Conservation (phyloP, 2,113 vertebrate species). For the Cheirogaleus medius region DNA sequence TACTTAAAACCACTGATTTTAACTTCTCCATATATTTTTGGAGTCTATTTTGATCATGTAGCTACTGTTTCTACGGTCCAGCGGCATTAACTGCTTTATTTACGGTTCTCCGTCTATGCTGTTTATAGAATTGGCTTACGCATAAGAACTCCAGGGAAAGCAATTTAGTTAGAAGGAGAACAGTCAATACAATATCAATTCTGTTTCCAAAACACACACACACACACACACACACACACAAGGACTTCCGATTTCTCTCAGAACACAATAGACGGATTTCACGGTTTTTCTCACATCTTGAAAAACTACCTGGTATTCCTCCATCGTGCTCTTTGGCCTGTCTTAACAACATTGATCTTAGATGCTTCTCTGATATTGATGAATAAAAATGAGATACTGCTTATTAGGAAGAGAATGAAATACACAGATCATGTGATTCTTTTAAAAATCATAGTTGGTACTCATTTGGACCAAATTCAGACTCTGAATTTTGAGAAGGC, state of each 20-base stretch:
- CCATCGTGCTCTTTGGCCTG: background rate
- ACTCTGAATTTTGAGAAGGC: background rate
- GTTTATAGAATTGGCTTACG: background rate
- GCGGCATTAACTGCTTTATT: background rate
- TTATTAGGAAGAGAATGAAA: background rate
- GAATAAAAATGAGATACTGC: too few species aligned
- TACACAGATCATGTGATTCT: rapidly evolving
- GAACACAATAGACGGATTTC: background rate
- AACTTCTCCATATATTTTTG: background rate
- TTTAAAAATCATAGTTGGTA: background rate
- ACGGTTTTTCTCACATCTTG: rapidly evolving
- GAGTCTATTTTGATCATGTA: background rate
- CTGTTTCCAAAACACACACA: background rate
- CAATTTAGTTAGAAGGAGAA: background rate
- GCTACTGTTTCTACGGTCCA: background rate
- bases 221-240: too few species aligned
- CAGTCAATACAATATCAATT: background rate
- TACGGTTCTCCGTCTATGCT: rapidly evolving
- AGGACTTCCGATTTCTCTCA: rapidly evolving
- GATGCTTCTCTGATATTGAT: background rate
- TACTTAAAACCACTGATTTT: background rate
- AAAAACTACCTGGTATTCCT: background rate
- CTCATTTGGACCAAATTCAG: background rate
- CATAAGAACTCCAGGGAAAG: background rate
- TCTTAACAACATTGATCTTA: rapidly evolving